Evolutionary conservation across 2,888 invertebrate species (phyloP).

Genomic region (Hartigia nigra): DNA sequence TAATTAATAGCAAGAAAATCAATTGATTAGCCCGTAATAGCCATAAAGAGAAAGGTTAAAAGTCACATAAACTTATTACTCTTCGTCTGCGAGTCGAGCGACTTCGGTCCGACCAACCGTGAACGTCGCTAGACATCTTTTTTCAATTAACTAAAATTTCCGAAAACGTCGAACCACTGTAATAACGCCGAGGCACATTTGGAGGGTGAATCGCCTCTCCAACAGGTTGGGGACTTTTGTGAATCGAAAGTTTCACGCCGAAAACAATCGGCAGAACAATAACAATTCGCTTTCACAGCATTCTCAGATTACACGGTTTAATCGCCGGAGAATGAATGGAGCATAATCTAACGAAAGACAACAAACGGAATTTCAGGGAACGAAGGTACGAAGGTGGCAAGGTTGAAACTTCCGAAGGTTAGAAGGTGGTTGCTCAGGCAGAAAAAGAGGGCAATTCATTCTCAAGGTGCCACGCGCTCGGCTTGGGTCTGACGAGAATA

Average conservation of each 20-base stretch:
- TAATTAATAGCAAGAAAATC: too few species aligned
- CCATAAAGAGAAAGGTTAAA: too few species aligned
- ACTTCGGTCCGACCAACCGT: too few species aligned
- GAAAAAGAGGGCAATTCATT: not conserved
- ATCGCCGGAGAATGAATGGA: not conserved
- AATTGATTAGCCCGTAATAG: too few species aligned
- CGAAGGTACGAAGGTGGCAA: not conserved
- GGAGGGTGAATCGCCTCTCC: not conserved
- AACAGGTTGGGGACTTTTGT: not conserved
- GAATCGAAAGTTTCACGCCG: not conserved
- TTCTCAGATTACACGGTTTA: not conserved
- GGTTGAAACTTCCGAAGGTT: too few species aligned
- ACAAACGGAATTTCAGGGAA: not conserved
- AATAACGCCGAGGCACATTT: not conserved
- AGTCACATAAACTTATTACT: too few species aligned
- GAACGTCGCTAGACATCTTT: not conserved
- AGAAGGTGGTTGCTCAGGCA: too few species aligned
- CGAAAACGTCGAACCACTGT: not conserved
- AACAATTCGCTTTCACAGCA: not conserved
- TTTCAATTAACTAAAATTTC: not conserved
- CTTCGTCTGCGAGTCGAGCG: too few species aligned
- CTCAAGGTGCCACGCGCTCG: not conserved
- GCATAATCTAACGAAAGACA: not conserved
- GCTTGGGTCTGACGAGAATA: not conserved
- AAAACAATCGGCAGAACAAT: not conserved